Evolutionary conservation across 2,797 vertebrate species (phyloP).

Genomic region (Carduelis carduelis): DNA sequence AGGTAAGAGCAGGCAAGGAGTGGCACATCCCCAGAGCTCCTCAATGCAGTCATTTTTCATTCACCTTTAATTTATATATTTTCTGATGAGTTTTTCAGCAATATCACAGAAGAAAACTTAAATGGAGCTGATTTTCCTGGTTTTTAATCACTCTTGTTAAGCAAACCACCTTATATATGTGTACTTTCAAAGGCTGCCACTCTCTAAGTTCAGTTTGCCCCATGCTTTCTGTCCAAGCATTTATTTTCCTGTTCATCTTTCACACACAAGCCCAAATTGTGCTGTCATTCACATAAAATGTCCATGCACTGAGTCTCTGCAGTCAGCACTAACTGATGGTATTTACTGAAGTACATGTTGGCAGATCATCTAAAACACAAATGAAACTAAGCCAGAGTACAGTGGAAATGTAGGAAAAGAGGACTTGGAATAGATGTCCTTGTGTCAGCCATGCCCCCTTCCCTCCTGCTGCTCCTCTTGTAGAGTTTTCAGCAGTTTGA

Average conservation of each 20-base stretch:
- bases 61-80: not conserved
- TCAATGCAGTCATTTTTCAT: not conserved
- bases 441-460: not conserved
- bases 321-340: not conserved
- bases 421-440: not conserved
- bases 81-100: not conserved
- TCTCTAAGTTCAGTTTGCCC: not conserved
- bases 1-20: constrained; percentile 80
- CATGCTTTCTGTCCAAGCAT: rapidly evolving
- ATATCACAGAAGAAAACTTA: not conserved
- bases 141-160: not conserved
- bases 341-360: not conserved
- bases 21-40: not conserved
- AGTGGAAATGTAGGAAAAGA: not conserved
- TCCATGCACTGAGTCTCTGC: not conserved
- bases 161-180: not conserved
- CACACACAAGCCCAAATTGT: not conserved
- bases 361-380: not conserved
- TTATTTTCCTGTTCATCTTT: not conserved
- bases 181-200: not conserved
- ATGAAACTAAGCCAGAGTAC: not conserved
- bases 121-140: not conserved
- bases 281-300: not conserved
- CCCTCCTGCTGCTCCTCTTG: not conserved
- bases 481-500: not conserved